Conservation (phyloP, 2,113 vertebrate genomes). For the Capreolus pygargus region DNA sequence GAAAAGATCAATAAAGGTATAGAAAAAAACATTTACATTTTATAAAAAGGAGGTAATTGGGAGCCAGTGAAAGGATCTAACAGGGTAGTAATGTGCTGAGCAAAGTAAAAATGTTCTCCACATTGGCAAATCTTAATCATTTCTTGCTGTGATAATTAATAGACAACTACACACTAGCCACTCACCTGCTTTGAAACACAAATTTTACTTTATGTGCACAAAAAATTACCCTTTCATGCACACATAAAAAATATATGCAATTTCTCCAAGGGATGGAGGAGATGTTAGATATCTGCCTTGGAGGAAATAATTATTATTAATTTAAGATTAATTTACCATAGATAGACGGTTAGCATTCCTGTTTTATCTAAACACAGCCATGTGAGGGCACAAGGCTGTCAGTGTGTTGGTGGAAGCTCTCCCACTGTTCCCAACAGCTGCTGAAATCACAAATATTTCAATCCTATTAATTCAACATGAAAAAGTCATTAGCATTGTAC, state of each 20-base stretch:
- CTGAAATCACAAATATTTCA: constrained; percentile 75
- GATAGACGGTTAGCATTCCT: constrained; percentile 52
- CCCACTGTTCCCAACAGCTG: constrained; percentile 76
- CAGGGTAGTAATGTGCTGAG: constrained; percentile 38
- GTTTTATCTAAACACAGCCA: constrained; percentile 68
- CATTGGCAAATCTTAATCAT: constrained; percentile 62
- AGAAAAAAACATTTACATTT: constrained; percentile 49
- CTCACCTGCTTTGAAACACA: constrained; percentile 58
- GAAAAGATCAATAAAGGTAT: background rate
- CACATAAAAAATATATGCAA: constrained; percentile 13
- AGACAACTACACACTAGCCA: constrained; percentile 58
- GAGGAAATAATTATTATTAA: constrained; percentile 77
- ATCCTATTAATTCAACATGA: constrained; percentile 78
- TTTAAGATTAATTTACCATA: constrained; percentile 47
- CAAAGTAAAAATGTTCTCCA: constrained; percentile 56
- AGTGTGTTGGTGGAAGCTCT: constrained; percentile 59
- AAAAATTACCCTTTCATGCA: constrained; percentile 45
- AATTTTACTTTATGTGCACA: constrained; percentile 47
- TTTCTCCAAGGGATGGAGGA: background rate
- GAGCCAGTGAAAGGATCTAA: constrained; percentile 46
- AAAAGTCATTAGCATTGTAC: constrained; percentile 71
- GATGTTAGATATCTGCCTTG: constrained; percentile 64
- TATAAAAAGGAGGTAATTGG: constrained; percentile 27
- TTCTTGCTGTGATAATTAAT: constrained; percentile 73
- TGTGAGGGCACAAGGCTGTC: constrained; percentile 47